Conservation (phyloP, 2,888 invertebrate genomes). For the Athalia cordata region DNA sequence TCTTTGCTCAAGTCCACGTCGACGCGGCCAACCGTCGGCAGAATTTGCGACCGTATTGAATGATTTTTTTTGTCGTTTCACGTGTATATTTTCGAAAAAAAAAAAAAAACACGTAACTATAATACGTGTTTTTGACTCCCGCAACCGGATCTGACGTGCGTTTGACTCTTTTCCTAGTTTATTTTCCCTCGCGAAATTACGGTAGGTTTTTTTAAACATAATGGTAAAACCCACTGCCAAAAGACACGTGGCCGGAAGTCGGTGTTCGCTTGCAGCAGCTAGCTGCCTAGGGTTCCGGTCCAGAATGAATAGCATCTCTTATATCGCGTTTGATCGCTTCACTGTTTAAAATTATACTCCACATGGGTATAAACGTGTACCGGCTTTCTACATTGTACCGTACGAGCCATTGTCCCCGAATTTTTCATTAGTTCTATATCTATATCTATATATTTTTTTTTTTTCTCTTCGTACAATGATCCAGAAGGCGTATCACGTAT, state of each 20-base stretch:
- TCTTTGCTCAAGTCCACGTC: slow-evolving; percentile 26
- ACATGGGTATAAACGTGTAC: background rate
- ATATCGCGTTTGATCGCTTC: slow-evolving; percentile 35
- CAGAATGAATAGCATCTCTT: slow-evolving; percentile 33
- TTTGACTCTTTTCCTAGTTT: slow-evolving; percentile 1
- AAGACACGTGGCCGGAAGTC: slow-evolving; percentile 71
- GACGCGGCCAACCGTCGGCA: slow-evolving; percentile 55
- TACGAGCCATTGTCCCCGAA: slow-evolving; percentile 15
- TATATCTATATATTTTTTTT: background rate
- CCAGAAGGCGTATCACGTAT: slow-evolving; percentile 14
- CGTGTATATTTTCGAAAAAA: too few relatives aligned
- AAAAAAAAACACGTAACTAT: too few relatives aligned
- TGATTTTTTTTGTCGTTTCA: too few relatives aligned
- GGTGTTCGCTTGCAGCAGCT: slow-evolving; percentile 60
- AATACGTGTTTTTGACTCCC: too few relatives aligned
- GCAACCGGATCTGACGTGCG: too few relatives aligned
- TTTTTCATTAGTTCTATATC: background rate
- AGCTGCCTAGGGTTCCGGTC: slow-evolving; percentile 11
- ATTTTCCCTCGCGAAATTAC: background rate
- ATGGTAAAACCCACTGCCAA: background rate
- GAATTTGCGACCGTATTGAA: slow-evolving; percentile 28
- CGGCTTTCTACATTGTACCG: background rate
- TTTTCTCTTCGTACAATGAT: slow-evolving; percentile 8
- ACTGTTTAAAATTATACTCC: slow-evolving; percentile 27
- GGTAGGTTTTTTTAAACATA: background rate